A percentile compares a stretch with the other conserved stretches of the same genome.
Conservation (phyloP, 1,140 invertebrate species). For the Drosophila asahinai region DNA sequence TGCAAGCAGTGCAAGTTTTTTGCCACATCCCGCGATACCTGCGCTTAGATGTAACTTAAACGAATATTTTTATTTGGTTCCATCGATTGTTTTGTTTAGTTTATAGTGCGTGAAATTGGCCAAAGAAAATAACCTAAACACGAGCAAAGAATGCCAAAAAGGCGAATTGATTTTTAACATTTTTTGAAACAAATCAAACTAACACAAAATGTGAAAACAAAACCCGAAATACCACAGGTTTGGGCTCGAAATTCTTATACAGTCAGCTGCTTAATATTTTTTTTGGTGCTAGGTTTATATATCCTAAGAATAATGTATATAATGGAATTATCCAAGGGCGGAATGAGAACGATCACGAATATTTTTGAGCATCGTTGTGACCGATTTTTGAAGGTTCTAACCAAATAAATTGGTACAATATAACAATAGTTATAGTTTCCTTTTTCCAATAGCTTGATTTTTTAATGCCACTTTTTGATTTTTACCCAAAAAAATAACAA, state of each 20-base stretch:
- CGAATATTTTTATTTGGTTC: slow-evolving; percentile 38
- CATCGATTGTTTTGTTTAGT: slow-evolving; percentile 74
- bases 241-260: slow-evolving; percentile 49
- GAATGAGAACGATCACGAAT: slow-evolving; percentile 68
- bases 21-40: slow-evolving; percentile 60
- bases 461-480: slow-evolving; percentile 47
- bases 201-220: slow-evolving; percentile 30
- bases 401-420: slow-evolving; percentile 10
- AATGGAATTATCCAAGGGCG: slow-evolving; percentile 14
- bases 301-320: slow-evolving; percentile 62
- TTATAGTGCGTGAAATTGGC: slow-evolving; percentile 80
- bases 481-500: slow-evolving; percentile 13
- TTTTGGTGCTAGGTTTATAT: slow-evolving; percentile 59
- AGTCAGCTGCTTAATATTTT: slow-evolving; percentile 47
- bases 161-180: slow-evolving; percentile 81
- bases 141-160: slow-evolving; percentile 56
- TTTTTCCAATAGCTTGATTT: slow-evolving; percentile 53
- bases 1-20: slow-evolving; percentile 84
- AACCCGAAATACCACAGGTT: slow-evolving; percentile 5
- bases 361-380: slow-evolving; percentile 84
- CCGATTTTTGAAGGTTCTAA: slow-evolving; percentile 57
- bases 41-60: slow-evolving; percentile 20
- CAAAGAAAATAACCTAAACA: slow-evolving; percentile 29
- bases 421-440: slow-evolving; percentile 19
- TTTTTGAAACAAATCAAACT: slow-evolving; percentile 80